Percentiles rank a stretch among this genome's conserved stretches.
Evolutionary conservation across 2,113 vertebrate genomes (phyloP).

Genomic region (Microcebus murinus): DNA sequence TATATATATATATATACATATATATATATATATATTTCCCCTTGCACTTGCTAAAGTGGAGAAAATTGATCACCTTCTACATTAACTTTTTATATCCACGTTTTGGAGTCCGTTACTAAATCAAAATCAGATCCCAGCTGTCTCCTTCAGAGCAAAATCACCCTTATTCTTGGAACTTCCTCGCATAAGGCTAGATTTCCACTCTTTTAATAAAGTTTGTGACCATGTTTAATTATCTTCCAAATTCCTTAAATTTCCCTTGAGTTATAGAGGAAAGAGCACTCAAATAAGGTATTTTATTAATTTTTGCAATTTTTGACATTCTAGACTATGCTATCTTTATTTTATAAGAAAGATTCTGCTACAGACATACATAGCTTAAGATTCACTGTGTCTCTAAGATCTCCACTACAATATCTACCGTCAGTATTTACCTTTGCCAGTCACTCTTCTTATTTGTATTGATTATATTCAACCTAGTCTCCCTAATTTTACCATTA

Average conservation of each 20-base stretch:
- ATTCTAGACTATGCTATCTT: not conserved
- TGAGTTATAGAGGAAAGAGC: not conserved
- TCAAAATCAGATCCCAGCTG: not conserved
- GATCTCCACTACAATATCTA: not conserved
- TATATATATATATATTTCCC: not conserved
- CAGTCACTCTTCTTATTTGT: not conserved
- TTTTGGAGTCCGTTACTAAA: conserved; percentile 33
- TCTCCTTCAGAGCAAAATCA: conserved; percentile 6
- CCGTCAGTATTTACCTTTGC: not conserved
- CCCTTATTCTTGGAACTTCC: not conserved
- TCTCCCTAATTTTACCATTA: not conserved
- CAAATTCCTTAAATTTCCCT: not conserved
- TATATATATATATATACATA: not conserved
- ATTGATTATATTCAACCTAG: not conserved
- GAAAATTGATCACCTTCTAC: not conserved
- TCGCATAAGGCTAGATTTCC: not conserved
- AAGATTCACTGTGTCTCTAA: not conserved
- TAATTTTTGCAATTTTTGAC: not conserved
- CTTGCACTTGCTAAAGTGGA: conserved; percentile 8
- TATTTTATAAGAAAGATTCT: not conserved
- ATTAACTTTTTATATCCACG: conserved; percentile 19
- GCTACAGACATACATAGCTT: not conserved
- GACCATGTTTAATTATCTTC: not conserved
- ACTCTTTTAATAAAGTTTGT: not conserved
- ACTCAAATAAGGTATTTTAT: not conserved